Evolutionary conservation across 2,797 vertebrate species (phyloP).

Genomic region (Hypotaenidia okinawae): DNA sequence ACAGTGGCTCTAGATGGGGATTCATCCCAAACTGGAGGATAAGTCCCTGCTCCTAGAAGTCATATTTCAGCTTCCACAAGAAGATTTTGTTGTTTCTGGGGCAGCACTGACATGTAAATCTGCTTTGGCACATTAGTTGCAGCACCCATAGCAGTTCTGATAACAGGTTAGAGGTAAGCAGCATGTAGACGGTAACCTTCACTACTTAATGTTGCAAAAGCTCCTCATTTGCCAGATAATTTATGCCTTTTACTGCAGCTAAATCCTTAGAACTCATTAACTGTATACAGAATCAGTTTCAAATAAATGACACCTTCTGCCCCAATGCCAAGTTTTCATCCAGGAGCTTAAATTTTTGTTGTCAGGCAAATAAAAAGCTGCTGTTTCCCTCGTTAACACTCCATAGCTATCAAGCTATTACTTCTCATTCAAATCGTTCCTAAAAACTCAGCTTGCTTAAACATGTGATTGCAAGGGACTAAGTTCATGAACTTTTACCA

Average conservation of each 20-base stretch:
- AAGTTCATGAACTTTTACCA: not conserved
- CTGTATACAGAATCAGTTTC: constrained; percentile 2
- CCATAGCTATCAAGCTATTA: not conserved
- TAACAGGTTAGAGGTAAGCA: not conserved
- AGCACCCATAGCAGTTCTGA: not conserved
- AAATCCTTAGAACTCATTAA: constrained; percentile 35
- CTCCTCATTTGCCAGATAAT: not conserved
- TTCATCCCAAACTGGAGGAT: not conserved
- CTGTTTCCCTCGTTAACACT: not conserved
- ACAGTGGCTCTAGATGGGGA: not conserved
- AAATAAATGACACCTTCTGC: not conserved
- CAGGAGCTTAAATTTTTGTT: not conserved
- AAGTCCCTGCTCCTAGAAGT: not conserved
- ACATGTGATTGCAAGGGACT: not conserved
- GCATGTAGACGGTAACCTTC: not conserved
- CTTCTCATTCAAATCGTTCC: not conserved
- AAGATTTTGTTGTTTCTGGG: not conserved
- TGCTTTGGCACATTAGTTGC: not conserved
- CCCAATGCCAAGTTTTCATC: not conserved
- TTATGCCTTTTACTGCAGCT: not conserved
- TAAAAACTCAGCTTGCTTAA: not conserved
- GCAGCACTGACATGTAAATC: not conserved
- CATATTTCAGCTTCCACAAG: not conserved
- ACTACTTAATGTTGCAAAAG: not conserved
- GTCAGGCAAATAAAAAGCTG: not conserved